Conservation (phyloP, 2,797 vertebrate genomes). For the Hoplostethus mediterraneus region DNA sequence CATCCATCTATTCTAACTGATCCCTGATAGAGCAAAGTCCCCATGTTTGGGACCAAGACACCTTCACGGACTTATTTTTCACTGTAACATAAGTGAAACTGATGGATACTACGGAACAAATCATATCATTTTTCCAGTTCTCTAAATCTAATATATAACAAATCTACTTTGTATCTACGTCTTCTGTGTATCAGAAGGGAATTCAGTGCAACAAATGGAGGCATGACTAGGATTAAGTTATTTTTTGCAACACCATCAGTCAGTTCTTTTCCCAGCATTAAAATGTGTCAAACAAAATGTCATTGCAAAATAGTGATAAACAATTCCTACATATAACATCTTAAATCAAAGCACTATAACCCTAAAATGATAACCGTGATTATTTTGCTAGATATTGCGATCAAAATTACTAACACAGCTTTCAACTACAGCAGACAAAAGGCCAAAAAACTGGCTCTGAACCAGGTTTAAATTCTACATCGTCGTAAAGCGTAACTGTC, state of each 20-base stretch:
- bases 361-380: too few relatives aligned
- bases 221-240: neutral
- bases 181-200: neutral
- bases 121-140: neutral
- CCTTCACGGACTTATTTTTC: neutral
- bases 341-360: too few relatives aligned
- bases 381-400: too few relatives aligned
- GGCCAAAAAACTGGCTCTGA: neutral
- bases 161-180: neutral
- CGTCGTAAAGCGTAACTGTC: neutral
- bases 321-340: too few relatives aligned
- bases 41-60: neutral
- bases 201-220: neutral
- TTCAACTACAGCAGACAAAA: too few relatives aligned
- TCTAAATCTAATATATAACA: neutral
- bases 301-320: too few relatives aligned
- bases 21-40: neutral
- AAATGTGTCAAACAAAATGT: too few relatives aligned
- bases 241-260: neutral
- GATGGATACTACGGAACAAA: too few relatives aligned
- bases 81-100: neutral
- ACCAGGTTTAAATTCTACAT: too few relatives aligned
- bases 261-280: too few relatives aligned
- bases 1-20: neutral
- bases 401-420: too few relatives aligned